Base-by-base conservation (phyloP, 2,113 vertebrate species). In the Ochotona princeps region DNA sequence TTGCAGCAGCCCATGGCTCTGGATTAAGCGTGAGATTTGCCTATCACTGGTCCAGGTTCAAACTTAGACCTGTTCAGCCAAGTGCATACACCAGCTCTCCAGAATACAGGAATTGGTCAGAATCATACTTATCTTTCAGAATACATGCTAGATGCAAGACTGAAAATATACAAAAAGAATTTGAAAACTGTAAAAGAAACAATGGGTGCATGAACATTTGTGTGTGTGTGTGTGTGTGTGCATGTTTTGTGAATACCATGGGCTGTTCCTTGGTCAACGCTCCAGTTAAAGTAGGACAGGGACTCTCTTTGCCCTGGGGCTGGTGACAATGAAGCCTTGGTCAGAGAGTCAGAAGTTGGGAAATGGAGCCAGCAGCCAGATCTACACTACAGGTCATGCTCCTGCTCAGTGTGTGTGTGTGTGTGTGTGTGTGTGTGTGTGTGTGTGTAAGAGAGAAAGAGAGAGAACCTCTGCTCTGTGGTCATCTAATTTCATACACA, bases 111-210 rank as follows among this genome's bases (percentile, higher is more conserved):
- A 32, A 63, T 32, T 21, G 51, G 79, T n/a, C 35, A 67, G 28
- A 38, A 51, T 21, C 25, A 9, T 72, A 73, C n/a, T 69, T 94
- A 73, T 83, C 74, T 94, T 51, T 63, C 25, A 90, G 70, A 44
- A 32, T 65, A 38, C 25, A 32, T 87, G 18, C 20, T 70, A 32
- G 30, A 32, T 87, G 18, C 20, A 90, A 76, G 54, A 73, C 57
- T 87, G 14, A 67, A 90, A 86, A 54, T 69, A 21, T 8, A 32
- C 35, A 7, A 74, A 70, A 63, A 35, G 15, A 25, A 69, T 72
- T 69, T 76, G 38, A 67, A 72, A 74, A 44, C 47, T 28, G 2
- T 78, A 63, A 70, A 60, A 32, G 54, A 57, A 57, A 20, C 18
- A 57, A 74, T 63, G 63, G 84, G 47, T 44, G 47, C 23, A 54